Conservation (phyloP, 1,140 invertebrate species). For the Scaptodrosophila lebanonensis region DNA sequence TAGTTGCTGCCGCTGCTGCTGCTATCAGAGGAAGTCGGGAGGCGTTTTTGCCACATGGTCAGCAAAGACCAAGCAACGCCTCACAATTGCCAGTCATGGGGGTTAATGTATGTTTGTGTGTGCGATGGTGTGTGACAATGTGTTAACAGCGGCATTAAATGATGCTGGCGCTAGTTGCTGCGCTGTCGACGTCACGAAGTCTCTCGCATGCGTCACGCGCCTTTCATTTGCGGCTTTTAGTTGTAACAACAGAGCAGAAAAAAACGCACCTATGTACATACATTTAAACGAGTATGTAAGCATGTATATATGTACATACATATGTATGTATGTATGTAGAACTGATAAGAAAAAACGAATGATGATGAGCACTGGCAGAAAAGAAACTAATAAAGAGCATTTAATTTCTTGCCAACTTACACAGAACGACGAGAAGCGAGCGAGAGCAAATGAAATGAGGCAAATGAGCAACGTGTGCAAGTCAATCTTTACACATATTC, state of each 20-base stretch:
- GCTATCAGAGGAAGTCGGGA: no score
- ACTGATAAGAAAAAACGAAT: constrained; percentile 54
- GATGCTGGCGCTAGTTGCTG: constrained; percentile 19
- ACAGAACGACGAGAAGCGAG: background rate
- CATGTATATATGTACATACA: no score
- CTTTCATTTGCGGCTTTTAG: background rate
- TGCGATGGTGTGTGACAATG: no score
- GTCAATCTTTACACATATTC: background rate
- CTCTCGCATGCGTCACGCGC: no score
- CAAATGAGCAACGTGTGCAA: constrained; percentile 32
- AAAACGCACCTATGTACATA: no score
- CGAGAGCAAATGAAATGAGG: constrained; percentile 32
- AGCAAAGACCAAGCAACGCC: no score
- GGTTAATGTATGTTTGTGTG: no score
- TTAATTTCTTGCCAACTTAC: constrained; percentile 54
- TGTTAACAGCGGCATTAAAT: constrained; percentile 27
- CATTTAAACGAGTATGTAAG: no score
- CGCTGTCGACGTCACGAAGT: constrained; percentile 10
- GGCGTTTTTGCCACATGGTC: constrained; percentile 15
- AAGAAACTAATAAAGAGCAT: constrained; percentile 42
- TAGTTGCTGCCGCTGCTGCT: no score
- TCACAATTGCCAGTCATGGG: no score
- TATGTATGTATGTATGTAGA: no score
- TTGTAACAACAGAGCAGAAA: background rate
- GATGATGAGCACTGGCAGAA: constrained; percentile 15